Base-by-base conservation (phyloP, 2,113 vertebrate species). In the Corythornis cristatus region DNA sequence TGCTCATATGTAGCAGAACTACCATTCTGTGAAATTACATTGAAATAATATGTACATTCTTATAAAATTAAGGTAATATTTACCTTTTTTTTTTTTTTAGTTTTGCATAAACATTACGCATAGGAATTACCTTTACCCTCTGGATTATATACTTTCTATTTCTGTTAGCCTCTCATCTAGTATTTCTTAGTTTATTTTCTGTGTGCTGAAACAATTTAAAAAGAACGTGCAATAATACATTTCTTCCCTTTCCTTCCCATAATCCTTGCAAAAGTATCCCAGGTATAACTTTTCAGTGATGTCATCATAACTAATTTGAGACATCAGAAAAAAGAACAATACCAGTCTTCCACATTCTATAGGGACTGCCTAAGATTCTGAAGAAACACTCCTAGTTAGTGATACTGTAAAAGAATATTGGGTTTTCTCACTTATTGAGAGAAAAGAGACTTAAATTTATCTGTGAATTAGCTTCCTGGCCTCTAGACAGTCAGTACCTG, bases 121-220 rank as follows among this genome's bases (percentile, higher is more conserved):
- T 37, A 51, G 6, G 3, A 60, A 65, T 68, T 75, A 46, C 0
- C 2, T 91, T n/a, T 67, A 60, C 4, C 6, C 4, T 43, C 22
- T 60, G 8, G 3, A 64, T 61, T 6, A 23, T 13, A 6, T 28
- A 26, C 35, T 78, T 78, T 78, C 10, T 51, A 61, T 66, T 28
- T 15, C 2, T 46, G 5, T 14, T 62, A 45, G 2, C n/a, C 2
- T 56, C 9, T n/a, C 11, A 48, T 1, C 11, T 45, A 29, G 1
- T 20, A 31, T 23, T 1, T 71, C 15, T 73, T 68, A 4, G 35
- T 66, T 37, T 79, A 29, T 8, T 51, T 65, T 75, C 17, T 67
- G 1, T 46, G 6, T 56, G 22, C 37, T 65, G 37, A 20, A 78
- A 81, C 3, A 21, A 57, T 58, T 66, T 26, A 73, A 90, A 62